Conservation (phyloP, 2,113 vertebrate genomes). For the Steatornis caripensis region DNA sequence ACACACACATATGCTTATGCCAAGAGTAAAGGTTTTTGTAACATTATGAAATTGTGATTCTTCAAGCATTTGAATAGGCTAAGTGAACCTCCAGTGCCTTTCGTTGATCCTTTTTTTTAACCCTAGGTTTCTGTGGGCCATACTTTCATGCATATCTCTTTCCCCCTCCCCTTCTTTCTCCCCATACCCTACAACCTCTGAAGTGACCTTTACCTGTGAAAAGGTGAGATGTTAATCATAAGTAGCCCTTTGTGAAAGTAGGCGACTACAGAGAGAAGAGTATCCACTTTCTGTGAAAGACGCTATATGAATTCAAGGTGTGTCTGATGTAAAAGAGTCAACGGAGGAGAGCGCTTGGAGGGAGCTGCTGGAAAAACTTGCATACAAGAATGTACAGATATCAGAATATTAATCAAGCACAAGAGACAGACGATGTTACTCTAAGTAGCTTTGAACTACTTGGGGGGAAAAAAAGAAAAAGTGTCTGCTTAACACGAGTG, state of each 20-base stretch:
- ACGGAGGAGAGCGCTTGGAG: neutral
- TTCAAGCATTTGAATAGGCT: neutral
- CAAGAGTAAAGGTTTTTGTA: neutral
- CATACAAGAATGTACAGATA: neutral
- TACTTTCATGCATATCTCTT: neutral
- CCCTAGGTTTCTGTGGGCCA: neutral
- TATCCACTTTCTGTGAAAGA: neutral
- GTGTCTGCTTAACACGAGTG: fast-evolving
- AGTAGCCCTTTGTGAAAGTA: neutral
- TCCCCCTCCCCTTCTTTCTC: neutral
- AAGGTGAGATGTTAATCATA: neutral
- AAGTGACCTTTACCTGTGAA: neutral
- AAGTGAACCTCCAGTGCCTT: neutral
- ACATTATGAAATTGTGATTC: neutral
- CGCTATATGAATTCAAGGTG: neutral
- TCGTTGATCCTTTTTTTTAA: neutral
- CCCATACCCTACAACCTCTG: neutral
- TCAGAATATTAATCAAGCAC: neutral
- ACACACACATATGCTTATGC: neutral
- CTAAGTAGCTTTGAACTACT: neutral
- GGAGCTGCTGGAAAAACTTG: neutral
- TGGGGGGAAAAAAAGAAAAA: fast-evolving
- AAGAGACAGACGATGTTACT: neutral
- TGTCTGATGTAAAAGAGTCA: neutral
- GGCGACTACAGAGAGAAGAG: neutral